Evolutionary conservation across 2,113 vertebrate genomes (phyloP).

Genomic region (Phocoena phocoena): DNA sequence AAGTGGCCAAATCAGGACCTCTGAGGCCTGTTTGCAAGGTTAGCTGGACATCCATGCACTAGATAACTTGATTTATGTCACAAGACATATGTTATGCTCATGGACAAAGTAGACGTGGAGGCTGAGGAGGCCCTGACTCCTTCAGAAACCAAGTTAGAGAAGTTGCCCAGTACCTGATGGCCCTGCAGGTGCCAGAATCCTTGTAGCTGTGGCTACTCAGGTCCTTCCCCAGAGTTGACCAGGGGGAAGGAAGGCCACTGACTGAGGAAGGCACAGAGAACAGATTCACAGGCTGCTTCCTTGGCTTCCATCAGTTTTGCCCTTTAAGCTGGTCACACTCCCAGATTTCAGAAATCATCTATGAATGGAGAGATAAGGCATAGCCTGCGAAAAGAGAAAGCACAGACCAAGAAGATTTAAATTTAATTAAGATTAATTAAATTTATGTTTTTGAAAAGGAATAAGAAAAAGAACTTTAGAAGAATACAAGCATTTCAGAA

Average conservation of each 20-base stretch:
- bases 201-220: background rate
- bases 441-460: slow-evolving; percentile 31
- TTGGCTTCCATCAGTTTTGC: background rate
- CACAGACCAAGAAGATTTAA: background rate
- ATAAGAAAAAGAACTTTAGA: background rate
- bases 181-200: background rate
- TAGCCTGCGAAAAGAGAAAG: background rate
- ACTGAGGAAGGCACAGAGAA: background rate
- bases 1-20: background rate
- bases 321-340: background rate
- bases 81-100: background rate
- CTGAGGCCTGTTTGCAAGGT: background rate
- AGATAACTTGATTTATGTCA: background rate
- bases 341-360: background rate
- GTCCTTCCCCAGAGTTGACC: background rate
- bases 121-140: background rate
- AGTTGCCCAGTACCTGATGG: background rate
- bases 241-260: too few species aligned
- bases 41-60: background rate
- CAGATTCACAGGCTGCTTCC: background rate
- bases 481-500: slow-evolving; percentile 47
- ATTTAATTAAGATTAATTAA: slow-evolving; percentile 29
- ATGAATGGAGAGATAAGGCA: background rate
- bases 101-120: background rate
- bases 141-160: background rate